phyloP scores from a whole-genome alignment of 2,888 invertebrate genomes.

The Leptinotarsa rubiginosa region DNA sequence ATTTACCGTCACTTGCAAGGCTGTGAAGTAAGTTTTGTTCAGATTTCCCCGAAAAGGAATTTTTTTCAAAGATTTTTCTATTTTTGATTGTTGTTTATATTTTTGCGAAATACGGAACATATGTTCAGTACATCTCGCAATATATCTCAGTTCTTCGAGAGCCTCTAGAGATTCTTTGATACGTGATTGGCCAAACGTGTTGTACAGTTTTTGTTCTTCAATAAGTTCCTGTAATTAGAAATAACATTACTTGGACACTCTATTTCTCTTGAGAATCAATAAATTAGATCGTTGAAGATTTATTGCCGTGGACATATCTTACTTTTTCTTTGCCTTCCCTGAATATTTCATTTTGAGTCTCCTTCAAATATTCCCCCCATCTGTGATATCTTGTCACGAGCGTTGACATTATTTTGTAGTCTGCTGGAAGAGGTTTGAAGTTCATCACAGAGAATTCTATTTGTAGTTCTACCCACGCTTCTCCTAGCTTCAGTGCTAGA shows the following conservation, averaged over 20 bases:
- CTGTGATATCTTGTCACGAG: conserved; percentile 61
- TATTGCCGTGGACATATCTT: conserved; percentile 15
- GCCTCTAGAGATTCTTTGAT: conserved; percentile 62
- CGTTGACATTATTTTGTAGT: conserved; percentile 60
- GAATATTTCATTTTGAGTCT: conserved; percentile 59
- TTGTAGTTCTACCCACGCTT: conserved; percentile 66
- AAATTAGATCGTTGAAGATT: conserved; percentile 6
- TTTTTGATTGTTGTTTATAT: conserved; percentile 41
- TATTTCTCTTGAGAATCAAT: not conserved
- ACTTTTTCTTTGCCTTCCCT: conserved; percentile 52
- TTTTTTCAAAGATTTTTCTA: conserved; percentile 39
- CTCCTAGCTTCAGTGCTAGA: conserved; percentile 65
- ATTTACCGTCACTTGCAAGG: conserved; percentile 44
- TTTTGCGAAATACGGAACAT: conserved; percentile 61
- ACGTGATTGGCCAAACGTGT: conserved; percentile 59
- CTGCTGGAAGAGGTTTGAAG: conserved; percentile 61
- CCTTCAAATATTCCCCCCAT: conserved; percentile 61
- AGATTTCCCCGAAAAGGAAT: conserved; percentile 22
- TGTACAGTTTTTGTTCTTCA: conserved; percentile 61
- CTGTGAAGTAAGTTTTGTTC: conserved; percentile 43
- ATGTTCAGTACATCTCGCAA: conserved; percentile 63
- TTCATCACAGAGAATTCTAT: conserved; percentile 60
- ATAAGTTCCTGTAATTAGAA: conserved; percentile 52
- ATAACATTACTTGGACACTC: too few relatives aligned
- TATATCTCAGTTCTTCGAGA: conserved; percentile 61